A percentile compares a stretch with the other conserved stretches of the same genome.
These are phyloP conservation scores for Molorchus minor DNA, from an alignment of 2,888 invertebrate genomes.

Conservation along the genomic window DNA sequence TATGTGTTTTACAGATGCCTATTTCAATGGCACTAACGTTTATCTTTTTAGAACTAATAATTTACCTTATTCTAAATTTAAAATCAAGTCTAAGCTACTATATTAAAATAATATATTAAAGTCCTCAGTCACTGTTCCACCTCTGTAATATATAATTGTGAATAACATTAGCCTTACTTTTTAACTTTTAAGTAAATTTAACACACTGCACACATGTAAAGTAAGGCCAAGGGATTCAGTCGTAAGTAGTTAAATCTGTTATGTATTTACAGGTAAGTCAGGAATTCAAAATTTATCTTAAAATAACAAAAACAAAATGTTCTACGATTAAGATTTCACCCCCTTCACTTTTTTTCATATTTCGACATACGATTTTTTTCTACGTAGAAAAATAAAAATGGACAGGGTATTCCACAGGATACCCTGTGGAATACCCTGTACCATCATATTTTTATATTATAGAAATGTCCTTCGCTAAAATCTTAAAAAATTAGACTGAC, in stretches of 20 bases:
- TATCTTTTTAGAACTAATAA: conserved; percentile 44
- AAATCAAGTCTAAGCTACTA: conserved; percentile 36
- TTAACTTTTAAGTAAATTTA: conserved; percentile 12
- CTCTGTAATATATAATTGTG: conserved; percentile 30
- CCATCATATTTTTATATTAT: no score
- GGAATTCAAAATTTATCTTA: no score
- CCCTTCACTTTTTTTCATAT: no score
- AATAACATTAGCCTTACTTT: conserved; percentile 56
- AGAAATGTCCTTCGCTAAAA: no score
- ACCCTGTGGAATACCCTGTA: no score
- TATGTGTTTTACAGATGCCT: conserved; percentile 40
- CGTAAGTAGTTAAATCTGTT: conserved; percentile 10
- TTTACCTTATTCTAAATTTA: conserved; percentile 38
- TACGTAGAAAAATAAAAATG: no score
- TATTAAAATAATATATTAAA: conserved; percentile 30
- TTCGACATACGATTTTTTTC: no score
- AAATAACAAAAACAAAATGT: conserved; percentile 12
- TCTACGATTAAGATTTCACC: no score
- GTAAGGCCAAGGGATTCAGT: conserved; percentile 55
- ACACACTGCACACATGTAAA: conserved; percentile 36
- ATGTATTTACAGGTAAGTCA: conserved; percentile 12
- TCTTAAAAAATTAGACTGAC: no score
- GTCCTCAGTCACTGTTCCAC: conserved; percentile 38
- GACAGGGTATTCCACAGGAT: no score
- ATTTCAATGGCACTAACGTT: conserved; percentile 50